Evolutionary conservation across 2,888 invertebrate genomes (phyloP), one percentile per base, ranked within the genome.

Genomic region (Lasioglossum pauxillum): DNA sequence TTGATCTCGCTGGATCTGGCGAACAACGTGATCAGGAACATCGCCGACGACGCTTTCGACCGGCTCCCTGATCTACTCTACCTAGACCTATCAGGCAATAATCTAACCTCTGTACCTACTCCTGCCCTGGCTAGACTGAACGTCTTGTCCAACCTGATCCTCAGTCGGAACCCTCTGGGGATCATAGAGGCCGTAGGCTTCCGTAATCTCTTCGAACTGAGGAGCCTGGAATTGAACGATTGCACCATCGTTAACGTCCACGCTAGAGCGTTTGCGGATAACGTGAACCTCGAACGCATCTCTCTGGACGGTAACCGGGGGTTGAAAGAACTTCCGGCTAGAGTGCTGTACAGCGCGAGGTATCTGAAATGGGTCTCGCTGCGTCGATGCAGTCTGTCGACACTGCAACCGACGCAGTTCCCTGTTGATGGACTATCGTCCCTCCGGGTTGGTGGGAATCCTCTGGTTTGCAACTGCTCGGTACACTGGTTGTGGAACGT

Each of bases 401-500:
- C 97, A 1, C 95, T 98, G 14, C 98, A 98, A 94, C 97, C 97
- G 0, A 97, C 97, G 46, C 97, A 98, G 95, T 98, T 98, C 93
- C 98, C 98, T 49, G 96, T 98, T 92, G 98, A 98, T 94, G 97
- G 97, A 91, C 95, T 98, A 90, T 96, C 97, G 93, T 96, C 96
- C 84, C 96, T 98, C 53, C 97, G 97, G 90, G 96, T 98, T 78
- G 97, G 98, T 53, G 98, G 98, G 49, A 98, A 98, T 95, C 98
- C 98, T 0, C 96, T 98, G 88, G 96, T 97, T 85, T 98, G 98
- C 95, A 98, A 98, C 95, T 98, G 98, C 94, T 98, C 98, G 77
- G 95, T 98, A 84, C 96, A 98, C 86, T 98, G 98, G 98, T 95
- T 98, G 71, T 98, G 98, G 98, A 97, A 97, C 93, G 96, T 98